Evolutionary conservation across 2,797 vertebrate species (phyloP), one percentile per base, ranked within the genome.

Genomic region (Microctenopoma lineatum): DNA sequence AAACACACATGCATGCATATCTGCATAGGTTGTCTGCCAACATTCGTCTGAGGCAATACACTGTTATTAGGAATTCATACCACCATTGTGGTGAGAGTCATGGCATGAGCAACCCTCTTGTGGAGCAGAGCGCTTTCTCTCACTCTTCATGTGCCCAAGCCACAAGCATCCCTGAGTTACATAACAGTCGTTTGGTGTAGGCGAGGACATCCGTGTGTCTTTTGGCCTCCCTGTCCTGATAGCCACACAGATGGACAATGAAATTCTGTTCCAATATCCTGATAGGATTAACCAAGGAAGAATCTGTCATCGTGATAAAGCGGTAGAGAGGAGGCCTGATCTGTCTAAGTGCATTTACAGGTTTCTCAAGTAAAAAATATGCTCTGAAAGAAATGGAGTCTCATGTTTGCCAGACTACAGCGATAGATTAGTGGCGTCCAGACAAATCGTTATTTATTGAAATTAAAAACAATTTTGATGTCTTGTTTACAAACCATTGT

Each of bases 141-240:
- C 54, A 46, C 76, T 85, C 72, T 59, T 62, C 38, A 66, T 75
- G 64, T 18, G 70, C 57, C 65, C 60, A 72, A 78, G 64, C 86
- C 82, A 77, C 87, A 89, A 85, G 67, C 65, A 77, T 86, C 80
- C 63, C 58, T 57, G 59, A 48, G 75, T 90, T 89, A 88, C 84
- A 83, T 82, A 91, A 92, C 62, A 57, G 60, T 36, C 14, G 29
- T 76, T 79, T 75, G 69, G 73, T 62, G 73, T 51, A 52, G 76
- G 57, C 50, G 55, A 32, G 45, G 60, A 53, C 66, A 64, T 81
- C 81, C 71, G 70, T 73, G 73, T 84, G 79, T 77, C 58, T 83
- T 41, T 80, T 69, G 61, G 77, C 86, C 47, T 86, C 41, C 32
- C 32, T 14, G 69, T 68, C 58, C 45, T 13, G 36, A 61, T 0